Base-by-base conservation (phyloP, 2,888 invertebrate genomes). In the Machimus atricapillus region DNA sequence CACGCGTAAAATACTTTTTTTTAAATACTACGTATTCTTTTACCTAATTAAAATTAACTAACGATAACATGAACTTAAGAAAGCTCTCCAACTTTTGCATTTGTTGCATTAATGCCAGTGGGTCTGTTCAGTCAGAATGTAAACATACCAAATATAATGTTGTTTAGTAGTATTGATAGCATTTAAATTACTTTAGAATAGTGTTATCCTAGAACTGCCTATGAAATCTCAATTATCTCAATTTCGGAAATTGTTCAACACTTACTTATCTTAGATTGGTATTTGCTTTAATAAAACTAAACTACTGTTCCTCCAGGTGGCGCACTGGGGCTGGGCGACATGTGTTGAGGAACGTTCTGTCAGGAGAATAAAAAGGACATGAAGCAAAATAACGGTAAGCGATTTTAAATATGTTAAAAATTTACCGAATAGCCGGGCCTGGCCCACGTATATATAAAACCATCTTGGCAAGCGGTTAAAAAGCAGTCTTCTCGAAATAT, bases 391-490 rank as follows among this genome's bases (percentile, higher is more conserved):
- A 86, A 43, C 27, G 16, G 5, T 19, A 23, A 27, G 27, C 23
- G 31, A 73, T 12, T 52, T 73, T 31, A 46, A n/a, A 31, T 77
- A 37, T 52, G 52, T 79, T 46, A 86, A 82, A 34, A 37, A 89
- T 91, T 91, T 89, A 93, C 93, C 89, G 92, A 91, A 90, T 91
- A 92, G 76, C 92, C 95, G 89, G 99, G 99, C 90, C 99, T 94
- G 89, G 98, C 98, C 99, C 99, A 99, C 89, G 99, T 99, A 93
- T 97, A 98, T 88, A 99, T 97, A 93, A 97, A 97, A 89, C 99
- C 99, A 94, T 99, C 99, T 93, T 99, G 99, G 93, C 99, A 99
- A 90, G 98, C 98, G 89, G 98, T 98, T 89, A 99, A 95, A 92
- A 99, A 95, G 93, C 97, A 98, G 93, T 99, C 99, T 91, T 98